Base-by-base conservation (phyloP, 1,140 invertebrate species). In the Penaeus indicus region DNA sequence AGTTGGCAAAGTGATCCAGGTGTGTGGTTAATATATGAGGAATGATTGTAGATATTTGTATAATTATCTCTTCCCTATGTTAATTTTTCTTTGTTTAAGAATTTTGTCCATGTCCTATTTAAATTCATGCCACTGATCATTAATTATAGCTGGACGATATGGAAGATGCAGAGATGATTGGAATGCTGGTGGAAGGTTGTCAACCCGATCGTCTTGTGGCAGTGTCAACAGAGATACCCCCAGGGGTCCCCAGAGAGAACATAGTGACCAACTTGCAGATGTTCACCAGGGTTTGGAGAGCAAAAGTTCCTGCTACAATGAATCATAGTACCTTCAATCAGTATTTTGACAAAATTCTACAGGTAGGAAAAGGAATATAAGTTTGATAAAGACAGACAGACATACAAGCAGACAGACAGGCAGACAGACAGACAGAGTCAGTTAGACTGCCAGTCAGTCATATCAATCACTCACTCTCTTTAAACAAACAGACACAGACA, bases 241-340 rank as follows among this genome's bases (percentile, higher is more conserved):
- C 96, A 16, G 97, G 96, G 1, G 93, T 91, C 19, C 63, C 89
- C 25, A 96, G 94, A 95, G 61, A 94, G 42, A 83, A 85, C 3
- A 95, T 89, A 84, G 89, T 88, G 82, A 91, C 78, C 91, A 92
- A 86, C 91, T 94, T 62, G 64, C 96, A 98, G 93, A 97, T 97
- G 96, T 97, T 98, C 92, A 96, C 96, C 1, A 96, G 97, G 93
- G 95, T 97, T 27, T 97, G 95, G 93, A 94, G 96, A 69, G 95
- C 95, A 0, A 96, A 96, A 91, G 94, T 97, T 22, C 94, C 95
- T 21, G 89, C 93, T 11, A 93, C 93, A 38, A 94, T 92, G 8
- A 90, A 91, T 93, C 86, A 87, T 27, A 88, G 75, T 22, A 21
- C 67, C 21, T 90, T 91, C 81, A 91, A 86, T 54, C 92, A 95